Conservation (phyloP, 2,888 invertebrate genomes). For the Theretra japonica region DNA sequence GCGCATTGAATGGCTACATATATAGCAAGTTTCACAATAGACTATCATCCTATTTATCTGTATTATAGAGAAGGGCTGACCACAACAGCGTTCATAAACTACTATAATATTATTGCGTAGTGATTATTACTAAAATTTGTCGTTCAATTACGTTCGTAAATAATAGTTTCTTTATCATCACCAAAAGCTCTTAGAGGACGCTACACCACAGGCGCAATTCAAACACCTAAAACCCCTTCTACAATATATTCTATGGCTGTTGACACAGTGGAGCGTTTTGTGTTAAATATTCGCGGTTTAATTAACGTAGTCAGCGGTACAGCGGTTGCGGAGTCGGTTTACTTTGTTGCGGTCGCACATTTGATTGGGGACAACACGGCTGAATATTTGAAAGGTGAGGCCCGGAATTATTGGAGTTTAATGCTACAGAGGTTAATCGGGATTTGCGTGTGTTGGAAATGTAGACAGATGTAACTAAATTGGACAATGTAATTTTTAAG, state of each 20-base stretch:
- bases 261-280: slow-evolving; percentile 27
- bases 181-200: neutral
- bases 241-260: neutral
- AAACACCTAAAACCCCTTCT: neutral
- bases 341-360: slow-evolving; percentile 14
- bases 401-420: neutral
- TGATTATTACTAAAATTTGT: no score
- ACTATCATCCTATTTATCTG: no score
- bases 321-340: slow-evolving; percentile 30
- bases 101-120: no score
- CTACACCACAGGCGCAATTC: neutral
- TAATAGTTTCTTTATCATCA: no score
- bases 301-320: slow-evolving; percentile 43
- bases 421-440: neutral
- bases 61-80: no score
- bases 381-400: neutral
- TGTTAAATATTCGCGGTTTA: slow-evolving; percentile 43
- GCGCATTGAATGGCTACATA: no score
- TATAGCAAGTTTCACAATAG: no score
- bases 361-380: slow-evolving; percentile 21
- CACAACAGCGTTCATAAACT: no score
- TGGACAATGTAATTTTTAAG: no score
- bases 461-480: neutral
- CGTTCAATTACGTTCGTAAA: no score
- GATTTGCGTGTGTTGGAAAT: neutral